These are phyloP conservation scores for Pogonus chalceus DNA, from an alignment of 1,140 invertebrate species.

Conservation along the genomic window DNA sequence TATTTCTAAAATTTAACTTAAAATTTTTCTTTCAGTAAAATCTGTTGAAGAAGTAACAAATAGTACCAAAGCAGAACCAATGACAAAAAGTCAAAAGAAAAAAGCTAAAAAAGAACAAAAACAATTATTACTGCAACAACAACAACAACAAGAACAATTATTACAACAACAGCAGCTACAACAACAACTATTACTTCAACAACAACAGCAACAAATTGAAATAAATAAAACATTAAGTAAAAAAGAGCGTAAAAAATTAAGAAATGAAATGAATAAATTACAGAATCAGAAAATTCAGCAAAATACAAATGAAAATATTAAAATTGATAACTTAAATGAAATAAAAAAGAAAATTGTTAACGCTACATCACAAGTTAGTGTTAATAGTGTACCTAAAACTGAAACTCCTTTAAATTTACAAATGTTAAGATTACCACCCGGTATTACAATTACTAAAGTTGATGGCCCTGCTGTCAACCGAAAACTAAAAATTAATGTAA, in stretches of 20 bases:
- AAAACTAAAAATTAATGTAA: constrained; percentile 34
- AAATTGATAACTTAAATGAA: no score
- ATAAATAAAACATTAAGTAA: background rate
- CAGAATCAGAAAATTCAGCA: constrained; percentile 11
- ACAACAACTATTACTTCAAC: constrained; percentile 19
- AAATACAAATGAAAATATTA: constrained; percentile 14
- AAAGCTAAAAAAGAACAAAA: background rate
- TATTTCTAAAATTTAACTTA: background rate
- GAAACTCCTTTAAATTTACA: constrained; percentile 17
- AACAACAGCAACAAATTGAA: constrained; percentile 18
- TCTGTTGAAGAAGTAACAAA: constrained; percentile 13
- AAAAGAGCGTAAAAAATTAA: background rate
- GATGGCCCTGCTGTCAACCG: constrained; percentile 42
- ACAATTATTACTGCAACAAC: constrained; percentile 17
- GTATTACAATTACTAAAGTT: constrained; percentile 74
- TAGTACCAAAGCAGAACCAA: constrained; percentile 23
- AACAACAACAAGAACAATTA: constrained; percentile 23
- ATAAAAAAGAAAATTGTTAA: constrained; percentile 8
- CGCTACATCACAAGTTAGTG: background rate
- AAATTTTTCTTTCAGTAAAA: no score
- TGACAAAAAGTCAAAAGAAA: constrained; percentile 4
- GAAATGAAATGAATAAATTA: background rate
- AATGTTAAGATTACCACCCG: constrained; percentile 58
- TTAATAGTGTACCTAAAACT: constrained; percentile 9
- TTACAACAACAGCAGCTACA: constrained; percentile 10